Conservation (phyloP, 2,888 invertebrate genomes). For the Acleris cristana region DNA sequence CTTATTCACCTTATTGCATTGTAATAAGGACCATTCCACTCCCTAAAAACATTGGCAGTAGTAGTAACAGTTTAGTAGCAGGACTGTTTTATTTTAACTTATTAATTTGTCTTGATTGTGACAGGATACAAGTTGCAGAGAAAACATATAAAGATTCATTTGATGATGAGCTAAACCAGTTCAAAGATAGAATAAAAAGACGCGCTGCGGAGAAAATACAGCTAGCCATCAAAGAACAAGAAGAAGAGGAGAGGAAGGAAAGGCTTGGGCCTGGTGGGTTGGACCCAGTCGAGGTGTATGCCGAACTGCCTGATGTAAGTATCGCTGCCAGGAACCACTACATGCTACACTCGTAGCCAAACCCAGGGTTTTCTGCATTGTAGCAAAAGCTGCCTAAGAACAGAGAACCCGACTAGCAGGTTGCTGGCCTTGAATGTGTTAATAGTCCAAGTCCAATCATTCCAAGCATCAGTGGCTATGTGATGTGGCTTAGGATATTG, state of each 20-base stretch:
- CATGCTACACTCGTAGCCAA: too few species aligned
- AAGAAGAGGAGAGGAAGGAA: slow-evolving; percentile 93
- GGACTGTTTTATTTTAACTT: background rate
- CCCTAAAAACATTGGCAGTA: too few species aligned
- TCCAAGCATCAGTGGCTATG: too few species aligned
- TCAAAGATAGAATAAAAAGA: slow-evolving; percentile 93
- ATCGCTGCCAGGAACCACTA: background rate
- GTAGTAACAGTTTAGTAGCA: background rate
- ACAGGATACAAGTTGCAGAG: slow-evolving; percentile 96
- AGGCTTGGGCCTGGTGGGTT: slow-evolving; percentile 98
- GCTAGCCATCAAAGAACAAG: slow-evolving; percentile 92
- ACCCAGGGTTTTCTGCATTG: too few species aligned
- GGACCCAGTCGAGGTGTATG: slow-evolving; percentile 98
- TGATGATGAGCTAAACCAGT: slow-evolving; percentile 94
- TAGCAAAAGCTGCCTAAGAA: too few species aligned
- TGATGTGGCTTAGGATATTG: too few species aligned
- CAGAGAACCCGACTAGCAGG: too few species aligned
- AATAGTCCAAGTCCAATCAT: too few species aligned
- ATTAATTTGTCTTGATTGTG: slow-evolving; percentile 33
- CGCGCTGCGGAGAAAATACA: slow-evolving; percentile 94
- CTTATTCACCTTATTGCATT: too few species aligned
- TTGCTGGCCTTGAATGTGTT: too few species aligned
- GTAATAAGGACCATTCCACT: too few species aligned
- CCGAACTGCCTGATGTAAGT: slow-evolving; percentile 93
- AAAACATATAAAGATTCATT: slow-evolving; percentile 96